These are phyloP conservation scores for Platycnemis pennipes DNA, from an alignment of 2,888 invertebrate species.

Conservation along the genomic window DNA sequence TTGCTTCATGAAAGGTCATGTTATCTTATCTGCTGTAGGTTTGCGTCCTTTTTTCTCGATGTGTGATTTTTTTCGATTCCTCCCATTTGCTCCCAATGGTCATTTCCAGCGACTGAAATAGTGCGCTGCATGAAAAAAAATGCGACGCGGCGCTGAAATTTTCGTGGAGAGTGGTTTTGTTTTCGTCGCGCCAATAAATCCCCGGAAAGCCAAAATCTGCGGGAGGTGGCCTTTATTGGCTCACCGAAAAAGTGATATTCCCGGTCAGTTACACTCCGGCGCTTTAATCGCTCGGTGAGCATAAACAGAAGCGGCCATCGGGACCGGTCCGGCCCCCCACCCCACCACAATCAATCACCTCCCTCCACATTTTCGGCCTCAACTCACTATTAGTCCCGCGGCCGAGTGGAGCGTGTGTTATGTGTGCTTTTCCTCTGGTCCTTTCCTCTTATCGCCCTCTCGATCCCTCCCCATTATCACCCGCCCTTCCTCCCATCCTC, in stretches of 20 bases:
- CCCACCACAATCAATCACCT: slow-evolving; percentile 17
- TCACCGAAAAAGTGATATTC: not conserved
- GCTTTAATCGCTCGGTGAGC: not conserved
- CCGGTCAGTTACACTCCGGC: not conserved
- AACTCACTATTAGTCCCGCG: not conserved
- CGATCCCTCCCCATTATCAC: not conserved
- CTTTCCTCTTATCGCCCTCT: slow-evolving; percentile 35
- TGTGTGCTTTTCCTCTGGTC: slow-evolving; percentile 36
- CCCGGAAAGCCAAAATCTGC: not conserved
- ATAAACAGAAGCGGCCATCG: slow-evolving; percentile 20
- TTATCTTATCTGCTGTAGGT: not conserved
- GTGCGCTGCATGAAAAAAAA: not conserved
- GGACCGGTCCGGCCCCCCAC: not conserved
- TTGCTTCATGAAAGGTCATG: not conserved
- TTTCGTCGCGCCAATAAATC: not conserved
- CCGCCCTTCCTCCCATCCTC: not conserved
- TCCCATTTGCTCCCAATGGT: not conserved
- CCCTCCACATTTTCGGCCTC: slow-evolving; percentile 24
- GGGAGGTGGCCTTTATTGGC: not conserved
- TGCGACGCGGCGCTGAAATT: not conserved
- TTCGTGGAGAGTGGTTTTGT: not conserved
- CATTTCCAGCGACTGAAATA: not conserved
- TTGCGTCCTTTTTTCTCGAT: not conserved
- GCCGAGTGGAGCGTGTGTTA: not conserved
- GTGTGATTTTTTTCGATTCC: not conserved